These are phyloP conservation scores for Ptychochromis oligacanthus DNA, from an alignment of 2,113 vertebrate species.

Conservation along the genomic window DNA sequence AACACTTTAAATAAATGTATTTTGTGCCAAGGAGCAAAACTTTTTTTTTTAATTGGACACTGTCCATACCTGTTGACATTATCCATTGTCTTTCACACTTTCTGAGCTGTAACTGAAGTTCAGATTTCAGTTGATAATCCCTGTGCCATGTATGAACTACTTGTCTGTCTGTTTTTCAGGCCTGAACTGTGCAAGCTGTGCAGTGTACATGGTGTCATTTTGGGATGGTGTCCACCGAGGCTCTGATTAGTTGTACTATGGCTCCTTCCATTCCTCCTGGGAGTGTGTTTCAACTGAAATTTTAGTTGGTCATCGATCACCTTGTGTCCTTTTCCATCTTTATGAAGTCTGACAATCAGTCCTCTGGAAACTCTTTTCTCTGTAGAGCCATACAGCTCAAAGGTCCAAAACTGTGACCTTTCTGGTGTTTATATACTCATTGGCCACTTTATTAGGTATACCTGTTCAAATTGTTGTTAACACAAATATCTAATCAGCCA, in stretches of 20 bases:
- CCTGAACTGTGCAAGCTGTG: not conserved
- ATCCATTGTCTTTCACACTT: not conserved
- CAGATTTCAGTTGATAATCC: not conserved
- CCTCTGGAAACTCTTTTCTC: not conserved
- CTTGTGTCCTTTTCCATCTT: not conserved
- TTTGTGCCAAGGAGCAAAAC: not conserved
- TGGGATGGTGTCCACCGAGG: not conserved
- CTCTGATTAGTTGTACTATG: not conserved
- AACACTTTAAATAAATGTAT: not conserved
- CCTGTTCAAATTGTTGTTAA: no score
- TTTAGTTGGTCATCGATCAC: not conserved
- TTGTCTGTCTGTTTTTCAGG: not conserved
- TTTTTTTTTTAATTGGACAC: not conserved
- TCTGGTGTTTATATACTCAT: no score
- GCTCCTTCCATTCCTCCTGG: not conserved
- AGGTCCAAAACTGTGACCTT: no score
- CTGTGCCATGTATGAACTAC: not conserved
- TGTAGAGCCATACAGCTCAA: no score
- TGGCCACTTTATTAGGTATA: no score
- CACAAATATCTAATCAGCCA: no score
- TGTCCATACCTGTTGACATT: not conserved
- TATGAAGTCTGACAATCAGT: not conserved
- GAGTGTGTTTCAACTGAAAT: not conserved
- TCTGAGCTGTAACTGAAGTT: not conserved
- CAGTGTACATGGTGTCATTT: not conserved